Conservation (phyloP, 1,140 invertebrate species). For the Drosophila busckii region DNA sequence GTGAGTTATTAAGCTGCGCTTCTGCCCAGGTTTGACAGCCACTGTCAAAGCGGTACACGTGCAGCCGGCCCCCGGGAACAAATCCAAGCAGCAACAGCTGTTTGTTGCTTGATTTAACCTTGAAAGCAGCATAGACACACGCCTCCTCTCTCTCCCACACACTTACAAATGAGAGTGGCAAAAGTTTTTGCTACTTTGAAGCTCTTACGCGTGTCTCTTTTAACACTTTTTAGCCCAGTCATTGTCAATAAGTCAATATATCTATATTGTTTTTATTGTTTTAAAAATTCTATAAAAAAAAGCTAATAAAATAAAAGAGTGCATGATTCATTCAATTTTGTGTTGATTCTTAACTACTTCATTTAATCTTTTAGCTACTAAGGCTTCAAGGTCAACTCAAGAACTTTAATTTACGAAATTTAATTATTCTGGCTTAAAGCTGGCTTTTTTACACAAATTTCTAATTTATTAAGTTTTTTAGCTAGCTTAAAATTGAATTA, state of each 20-base stretch:
- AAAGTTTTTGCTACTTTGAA: slow-evolving; percentile 17
- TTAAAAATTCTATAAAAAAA: too few relatives aligned
- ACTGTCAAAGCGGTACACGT: slow-evolving; percentile 2
- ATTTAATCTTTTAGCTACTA: too few relatives aligned
- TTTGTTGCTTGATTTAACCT: slow-evolving; percentile 42
- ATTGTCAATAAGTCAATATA: slow-evolving; percentile 16
- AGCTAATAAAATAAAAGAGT: background rate
- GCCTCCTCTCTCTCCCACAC: background rate
- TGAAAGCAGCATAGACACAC: slow-evolving; percentile 18
- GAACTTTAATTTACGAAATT: too few relatives aligned
- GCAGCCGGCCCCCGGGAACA: background rate
- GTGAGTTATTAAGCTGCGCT: slow-evolving; percentile 17
- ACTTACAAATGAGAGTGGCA: slow-evolving; percentile 10
- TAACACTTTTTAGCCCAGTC: slow-evolving; percentile 15
- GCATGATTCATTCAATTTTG: too few relatives aligned
- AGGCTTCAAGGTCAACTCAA: too few relatives aligned
- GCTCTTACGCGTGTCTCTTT: slow-evolving; percentile 25
- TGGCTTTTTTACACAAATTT: too few relatives aligned
- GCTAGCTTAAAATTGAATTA: too few relatives aligned
- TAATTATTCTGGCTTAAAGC: too few relatives aligned
- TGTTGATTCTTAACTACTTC: too few relatives aligned
- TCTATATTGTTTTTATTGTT: slow-evolving; percentile 18
- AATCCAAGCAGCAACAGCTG: slow-evolving; percentile 25
- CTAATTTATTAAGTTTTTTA: too few relatives aligned
- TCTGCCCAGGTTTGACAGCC: slow-evolving; percentile 16